Conservation (phyloP, 2,113 vertebrate genomes). For the Oryzias woworae region DNA sequence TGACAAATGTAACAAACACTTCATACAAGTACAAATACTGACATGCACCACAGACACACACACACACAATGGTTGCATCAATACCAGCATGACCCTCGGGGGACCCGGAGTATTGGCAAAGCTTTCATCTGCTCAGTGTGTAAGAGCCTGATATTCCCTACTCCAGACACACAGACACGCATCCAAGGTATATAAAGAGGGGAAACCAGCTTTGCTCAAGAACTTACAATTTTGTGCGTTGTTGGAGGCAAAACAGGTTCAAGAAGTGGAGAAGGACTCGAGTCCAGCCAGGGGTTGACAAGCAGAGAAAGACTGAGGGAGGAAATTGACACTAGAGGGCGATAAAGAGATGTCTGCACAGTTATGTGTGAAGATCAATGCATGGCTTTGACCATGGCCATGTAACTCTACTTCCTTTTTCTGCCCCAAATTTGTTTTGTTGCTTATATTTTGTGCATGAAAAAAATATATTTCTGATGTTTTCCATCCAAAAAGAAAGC, state of each 20-base stretch:
- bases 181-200: constrained; percentile 15
- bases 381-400: constrained; percentile 24
- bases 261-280: constrained; percentile 10
- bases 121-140: constrained; percentile 71
- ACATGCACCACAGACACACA: constrained; percentile 30
- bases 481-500: no score
- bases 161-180: constrained; percentile 17
- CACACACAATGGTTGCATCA: constrained; percentile 62
- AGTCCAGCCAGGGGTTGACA: constrained; percentile 44
- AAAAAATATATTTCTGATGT: neutral
- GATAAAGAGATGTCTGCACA: constrained; percentile 51
- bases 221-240: constrained; percentile 1
- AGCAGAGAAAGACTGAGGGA: constrained; percentile 33
- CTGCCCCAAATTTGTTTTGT: neutral
- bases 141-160: constrained; percentile 55
- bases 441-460: neutral
- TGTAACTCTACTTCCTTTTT: neutral
- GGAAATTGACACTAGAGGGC: constrained; percentile 74
- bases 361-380: constrained; percentile 15
- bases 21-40: constrained; percentile 24
- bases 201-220: neutral
- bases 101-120: constrained; percentile 65
- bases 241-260: constrained; percentile 6
- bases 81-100: constrained; percentile 67
- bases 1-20: constrained; percentile 21